Percentiles rank a stretch among this genome's conserved stretches.
These are phyloP conservation scores for Jordanella pulchra DNA, from an alignment of 2,797 vertebrate genomes.

Conservation along the genomic window DNA sequence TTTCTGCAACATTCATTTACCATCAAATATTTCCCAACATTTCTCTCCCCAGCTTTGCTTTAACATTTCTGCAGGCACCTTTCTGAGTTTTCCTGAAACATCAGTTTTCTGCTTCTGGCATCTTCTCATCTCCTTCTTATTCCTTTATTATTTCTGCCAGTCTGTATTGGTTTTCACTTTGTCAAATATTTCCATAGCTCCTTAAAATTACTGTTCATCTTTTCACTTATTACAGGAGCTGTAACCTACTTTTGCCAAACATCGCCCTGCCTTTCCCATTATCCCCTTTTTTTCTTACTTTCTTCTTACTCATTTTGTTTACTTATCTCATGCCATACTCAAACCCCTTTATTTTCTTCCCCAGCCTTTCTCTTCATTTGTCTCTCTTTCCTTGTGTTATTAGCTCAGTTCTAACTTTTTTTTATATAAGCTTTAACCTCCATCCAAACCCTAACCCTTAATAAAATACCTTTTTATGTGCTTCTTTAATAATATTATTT, in stretches of 20 bases:
- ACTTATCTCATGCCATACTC: background rate
- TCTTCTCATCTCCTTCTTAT: conserved; percentile 7
- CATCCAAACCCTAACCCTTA: background rate
- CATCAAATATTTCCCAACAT: conserved; percentile 8
- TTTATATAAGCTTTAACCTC: background rate
- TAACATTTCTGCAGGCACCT: background rate
- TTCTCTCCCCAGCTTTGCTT: background rate
- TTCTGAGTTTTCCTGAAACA: conserved; percentile 8
- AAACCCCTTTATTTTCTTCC: background rate
- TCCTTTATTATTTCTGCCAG: background rate
- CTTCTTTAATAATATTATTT: background rate
- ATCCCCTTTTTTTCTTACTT: background rate
- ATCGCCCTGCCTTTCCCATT: background rate
- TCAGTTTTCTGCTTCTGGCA: background rate
- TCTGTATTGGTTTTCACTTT: background rate
- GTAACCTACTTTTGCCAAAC: conserved; percentile 11
- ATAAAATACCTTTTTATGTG: background rate
- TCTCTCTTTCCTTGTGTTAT: background rate
- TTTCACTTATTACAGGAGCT: conserved; percentile 3
- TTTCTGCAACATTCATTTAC: background rate
- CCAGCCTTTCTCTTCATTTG: background rate
- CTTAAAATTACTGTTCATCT: background rate
- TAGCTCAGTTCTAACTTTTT: background rate
- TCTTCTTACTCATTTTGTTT: background rate
- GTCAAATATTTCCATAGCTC: background rate